Conservation (phyloP, 2,888 invertebrate species). For the Drosophila siamana region DNA sequence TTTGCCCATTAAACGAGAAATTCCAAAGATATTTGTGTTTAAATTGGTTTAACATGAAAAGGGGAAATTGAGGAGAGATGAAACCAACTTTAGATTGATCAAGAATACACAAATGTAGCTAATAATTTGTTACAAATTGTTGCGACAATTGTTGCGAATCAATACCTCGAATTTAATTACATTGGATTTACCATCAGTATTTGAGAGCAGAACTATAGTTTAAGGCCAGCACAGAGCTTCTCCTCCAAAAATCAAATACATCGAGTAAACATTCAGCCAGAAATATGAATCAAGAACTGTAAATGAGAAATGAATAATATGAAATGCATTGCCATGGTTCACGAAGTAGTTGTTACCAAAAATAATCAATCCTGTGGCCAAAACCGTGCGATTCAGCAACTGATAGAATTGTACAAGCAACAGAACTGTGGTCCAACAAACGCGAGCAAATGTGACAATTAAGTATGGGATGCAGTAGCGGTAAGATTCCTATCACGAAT, state of each 20-base stretch:
- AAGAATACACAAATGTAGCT: too few species aligned
- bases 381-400: too few species aligned
- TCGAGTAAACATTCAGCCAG: slow-evolving; percentile 10
- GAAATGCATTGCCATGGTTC: background rate
- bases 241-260: slow-evolving; percentile 3
- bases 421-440: background rate
- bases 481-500: background rate
- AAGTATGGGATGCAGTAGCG: background rate
- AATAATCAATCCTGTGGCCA: background rate
- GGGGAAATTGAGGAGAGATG: too few species aligned
- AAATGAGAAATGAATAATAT: background rate
- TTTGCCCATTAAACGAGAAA: slow-evolving; percentile 35
- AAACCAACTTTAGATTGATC: too few species aligned
- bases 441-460: background rate
- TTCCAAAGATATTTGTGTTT: background rate
- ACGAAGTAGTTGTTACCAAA: background rate
- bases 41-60: too few species aligned
- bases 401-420: background rate
- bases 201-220: background rate
- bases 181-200: background rate
- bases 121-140: too few species aligned
- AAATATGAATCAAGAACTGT: slow-evolving; percentile 3
- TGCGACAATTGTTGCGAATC: too few species aligned
- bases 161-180: background rate
- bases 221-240: background rate